Base-by-base conservation (phyloP, 2,113 vertebrate genomes). In the Epinephelus cyanopodus region DNA sequence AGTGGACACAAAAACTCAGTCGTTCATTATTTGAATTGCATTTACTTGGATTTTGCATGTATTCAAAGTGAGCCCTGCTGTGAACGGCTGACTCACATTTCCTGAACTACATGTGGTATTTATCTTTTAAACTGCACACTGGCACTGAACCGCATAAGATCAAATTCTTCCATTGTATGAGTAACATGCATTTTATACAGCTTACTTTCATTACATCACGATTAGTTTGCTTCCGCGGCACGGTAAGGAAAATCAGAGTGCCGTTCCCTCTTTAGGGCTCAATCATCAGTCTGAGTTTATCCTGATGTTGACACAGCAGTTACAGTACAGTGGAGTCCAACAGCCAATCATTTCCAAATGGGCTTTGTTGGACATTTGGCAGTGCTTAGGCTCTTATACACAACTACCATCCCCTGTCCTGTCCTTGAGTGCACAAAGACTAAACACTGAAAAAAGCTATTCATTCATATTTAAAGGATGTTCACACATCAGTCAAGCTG, bases 271-370 rank as follows among this genome's bases (percentile, higher is more conserved):
- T 53, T 37, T 7, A 25, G 17, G 48, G 5, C 23, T 85, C 29
- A 72, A 50, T 79, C 79, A 60, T 62, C 72, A 50, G 52, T 57
- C 25, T 73, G 39, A 25, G 1, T 47, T 50, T 18, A 60, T 47
- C 27, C 62, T 18, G 45, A 56, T 87, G 87, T 90, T 87, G 75
- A 91, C 76, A 67, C 56, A 81, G 82, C 76, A 45, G 81, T 82
- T 79, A 37, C 25, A 56, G 67, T 14, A 37, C 29, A 60, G 50
- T 0, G 0, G 18, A 66, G 61, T 76, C 80, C 80, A 66, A 27
- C 8, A 5, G 6, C n/a, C 67, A 39, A 42, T 85, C 50, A 23
- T 45, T 75, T 83, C 77, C 52, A 87, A 77, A 74, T 77, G 64
- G 56, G 18, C 14, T 74, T 71, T 66, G 74, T 88, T 87, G 62